phyloP scores from a whole-genome alignment of 2,113 vertebrate genomes.

The Psephotus haematonotus region DNA sequence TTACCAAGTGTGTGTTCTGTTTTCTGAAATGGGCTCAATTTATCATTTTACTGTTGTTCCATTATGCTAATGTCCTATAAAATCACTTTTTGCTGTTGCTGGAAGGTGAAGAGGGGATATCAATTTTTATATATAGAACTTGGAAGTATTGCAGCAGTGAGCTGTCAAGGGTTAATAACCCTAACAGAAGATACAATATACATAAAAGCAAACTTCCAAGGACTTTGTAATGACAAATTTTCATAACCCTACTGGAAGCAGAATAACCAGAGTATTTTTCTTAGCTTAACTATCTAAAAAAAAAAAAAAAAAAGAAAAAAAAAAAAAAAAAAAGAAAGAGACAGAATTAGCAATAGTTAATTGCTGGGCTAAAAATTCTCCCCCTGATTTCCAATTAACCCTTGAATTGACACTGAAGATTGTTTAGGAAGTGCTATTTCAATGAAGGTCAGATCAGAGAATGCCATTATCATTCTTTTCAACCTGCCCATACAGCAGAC shows the following conservation, averaged over 20 bases:
- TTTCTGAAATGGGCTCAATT: conserved; percentile 79
- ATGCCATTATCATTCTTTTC: not conserved
- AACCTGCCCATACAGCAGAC: not conserved
- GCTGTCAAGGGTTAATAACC: conserved; percentile 66
- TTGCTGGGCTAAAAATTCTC: not conserved
- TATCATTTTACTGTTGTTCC: conserved; percentile 82
- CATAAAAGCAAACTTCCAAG: conserved; percentile 43
- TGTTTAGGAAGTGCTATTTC: not conserved
- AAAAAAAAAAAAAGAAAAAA: not conserved
- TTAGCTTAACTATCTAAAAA: not conserved
- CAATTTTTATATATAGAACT: conserved; percentile 59
- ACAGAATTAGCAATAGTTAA: not conserved
- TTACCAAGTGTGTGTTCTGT: conserved; percentile 75
- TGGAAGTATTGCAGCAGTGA: not conserved
- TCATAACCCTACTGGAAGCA: not conserved
- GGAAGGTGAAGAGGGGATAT: conserved; percentile 72
- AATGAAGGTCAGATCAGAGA: not conserved
- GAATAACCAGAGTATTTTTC: not conserved
- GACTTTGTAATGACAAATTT: conserved; percentile 37
- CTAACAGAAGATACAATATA: conserved; percentile 1
- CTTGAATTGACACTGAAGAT: not conserved
- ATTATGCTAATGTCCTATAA: conserved; percentile 84
- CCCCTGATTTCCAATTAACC: not conserved
- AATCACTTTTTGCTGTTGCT: conserved; percentile 68
- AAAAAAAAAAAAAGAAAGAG: not conserved